These are phyloP conservation scores for Hydractinia echinata DNA, from an alignment of 30 jellyfish, hydroid and myxozoan species.

Conservation along the genomic window DNA sequence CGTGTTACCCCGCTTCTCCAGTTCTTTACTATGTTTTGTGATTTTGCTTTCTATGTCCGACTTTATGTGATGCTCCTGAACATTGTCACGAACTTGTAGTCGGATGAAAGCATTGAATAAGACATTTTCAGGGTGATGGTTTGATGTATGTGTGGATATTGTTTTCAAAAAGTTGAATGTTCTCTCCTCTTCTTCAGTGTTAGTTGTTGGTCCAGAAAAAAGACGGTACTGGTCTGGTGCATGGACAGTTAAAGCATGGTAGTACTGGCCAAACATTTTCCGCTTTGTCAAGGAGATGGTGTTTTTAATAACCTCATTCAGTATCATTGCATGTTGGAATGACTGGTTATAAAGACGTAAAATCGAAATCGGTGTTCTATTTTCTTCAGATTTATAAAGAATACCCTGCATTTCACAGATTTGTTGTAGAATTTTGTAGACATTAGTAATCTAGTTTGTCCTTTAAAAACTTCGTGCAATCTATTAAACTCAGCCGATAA, in stretches of 20 bases:
- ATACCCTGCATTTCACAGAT: slow-evolving; percentile 21
- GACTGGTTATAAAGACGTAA: slow-evolving; percentile 18
- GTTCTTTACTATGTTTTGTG: neutral
- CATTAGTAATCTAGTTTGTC: slow-evolving; percentile 8
- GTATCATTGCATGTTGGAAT: slow-evolving; percentile 15
- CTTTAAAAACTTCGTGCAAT: neutral
- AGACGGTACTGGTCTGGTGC: slow-evolving; percentile 9
- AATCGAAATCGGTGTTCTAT: slow-evolving; percentile 13
- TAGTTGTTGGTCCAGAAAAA: neutral
- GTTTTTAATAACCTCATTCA: slow-evolving; percentile 7
- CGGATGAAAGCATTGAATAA: slow-evolving; percentile 14
- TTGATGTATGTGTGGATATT: slow-evolving; percentile 6
- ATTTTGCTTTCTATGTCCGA: neutral
- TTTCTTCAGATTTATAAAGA: slow-evolving; percentile 14
- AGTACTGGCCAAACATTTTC: slow-evolving; percentile 17
- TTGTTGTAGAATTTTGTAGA: neutral
- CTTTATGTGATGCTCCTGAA: neutral
- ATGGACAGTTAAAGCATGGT: slow-evolving; percentile 24
- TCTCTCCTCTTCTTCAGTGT: slow-evolving; percentile 39
- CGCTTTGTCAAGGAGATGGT: slow-evolving; percentile 21
- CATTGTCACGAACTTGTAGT: slow-evolving; percentile 20
- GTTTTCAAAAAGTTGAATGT: slow-evolving; percentile 25
- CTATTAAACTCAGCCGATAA: slow-evolving; percentile 8
- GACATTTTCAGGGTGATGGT: slow-evolving; percentile 28
- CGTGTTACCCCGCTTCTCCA: neutral